A percentile compares a stretch with the other conserved stretches of the same genome.
Evolutionary conservation across 2,888 invertebrate genomes (phyloP).

Genomic region (Punctoribates punctum): DNA sequence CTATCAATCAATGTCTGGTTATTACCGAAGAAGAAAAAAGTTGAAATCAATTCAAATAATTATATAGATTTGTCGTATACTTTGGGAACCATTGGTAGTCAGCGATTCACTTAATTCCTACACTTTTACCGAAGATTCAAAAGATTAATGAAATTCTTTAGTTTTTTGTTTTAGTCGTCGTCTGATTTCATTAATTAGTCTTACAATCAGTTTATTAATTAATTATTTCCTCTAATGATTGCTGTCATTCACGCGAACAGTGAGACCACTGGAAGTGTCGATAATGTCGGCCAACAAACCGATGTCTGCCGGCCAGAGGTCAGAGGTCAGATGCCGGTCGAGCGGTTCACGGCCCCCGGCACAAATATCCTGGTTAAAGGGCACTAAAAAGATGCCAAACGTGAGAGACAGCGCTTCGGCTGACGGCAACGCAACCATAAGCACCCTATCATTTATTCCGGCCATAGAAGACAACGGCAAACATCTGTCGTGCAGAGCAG

Average conservation of each 20-base stretch:
- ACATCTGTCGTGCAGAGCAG: slow-evolving; percentile 50
- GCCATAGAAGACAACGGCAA: slow-evolving; percentile 50
- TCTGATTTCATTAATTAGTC: too few relatives aligned
- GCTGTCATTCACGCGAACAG: not conserved
- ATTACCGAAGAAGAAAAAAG: too few relatives aligned
- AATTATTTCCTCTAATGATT: too few relatives aligned
- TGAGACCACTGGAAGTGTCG: slow-evolving; percentile 24
- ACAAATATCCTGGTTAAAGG: slow-evolving; percentile 48
- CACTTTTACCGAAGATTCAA: too few relatives aligned
- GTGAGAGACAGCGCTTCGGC: slow-evolving; percentile 46
- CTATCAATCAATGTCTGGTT: too few relatives aligned
- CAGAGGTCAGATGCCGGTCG: slow-evolving; percentile 48
- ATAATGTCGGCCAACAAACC: not conserved
- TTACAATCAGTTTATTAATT: too few relatives aligned
- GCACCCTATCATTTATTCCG: slow-evolving; percentile 48
- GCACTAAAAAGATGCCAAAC: slow-evolving; percentile 46
- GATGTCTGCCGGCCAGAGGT: slow-evolving; percentile 47
- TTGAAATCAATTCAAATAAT: too few relatives aligned
- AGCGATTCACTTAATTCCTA: too few relatives aligned
- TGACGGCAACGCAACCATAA: slow-evolving; percentile 49
- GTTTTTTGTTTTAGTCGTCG: too few relatives aligned
- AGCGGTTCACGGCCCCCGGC: slow-evolving; percentile 48
- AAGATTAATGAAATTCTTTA: too few relatives aligned
- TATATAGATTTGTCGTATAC: too few relatives aligned
- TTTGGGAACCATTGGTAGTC: too few relatives aligned